These are phyloP conservation scores for Enteromius viviparus DNA, from an alignment of 2,797 vertebrate species.

Conservation along the genomic window DNA sequence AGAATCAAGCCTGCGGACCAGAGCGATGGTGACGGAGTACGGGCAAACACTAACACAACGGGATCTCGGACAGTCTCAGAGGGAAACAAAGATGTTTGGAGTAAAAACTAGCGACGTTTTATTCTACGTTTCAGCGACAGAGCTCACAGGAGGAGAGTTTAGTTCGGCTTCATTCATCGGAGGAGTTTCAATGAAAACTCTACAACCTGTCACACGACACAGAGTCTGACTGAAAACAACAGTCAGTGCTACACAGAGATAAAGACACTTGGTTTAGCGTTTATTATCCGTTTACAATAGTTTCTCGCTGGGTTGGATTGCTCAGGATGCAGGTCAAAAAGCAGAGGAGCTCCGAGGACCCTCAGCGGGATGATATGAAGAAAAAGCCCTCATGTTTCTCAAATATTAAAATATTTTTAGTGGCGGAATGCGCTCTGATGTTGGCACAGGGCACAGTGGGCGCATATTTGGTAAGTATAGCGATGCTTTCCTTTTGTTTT, in stretches of 20 bases:
- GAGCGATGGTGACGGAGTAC: constrained; percentile 9
- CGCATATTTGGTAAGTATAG: constrained; percentile 94
- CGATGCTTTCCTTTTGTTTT: constrained; percentile 20
- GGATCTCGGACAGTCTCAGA: constrained; percentile 14
- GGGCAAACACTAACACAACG: constrained; percentile 17
- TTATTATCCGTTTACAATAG: constrained; percentile 42
- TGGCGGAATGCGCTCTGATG: constrained; percentile 97
- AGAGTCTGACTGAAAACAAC: constrained; percentile 66
- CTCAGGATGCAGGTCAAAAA: constrained; percentile 85
- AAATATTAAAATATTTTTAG: constrained; percentile 95
- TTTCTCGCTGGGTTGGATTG: constrained; percentile 59
- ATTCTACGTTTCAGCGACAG: constrained; percentile 58
- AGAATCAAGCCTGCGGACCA: constrained; percentile 8
- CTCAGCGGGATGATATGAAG: constrained; percentile 77
- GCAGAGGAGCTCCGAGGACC: constrained; percentile 75
- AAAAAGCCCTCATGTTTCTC: constrained; percentile 90
- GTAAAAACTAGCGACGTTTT: constrained; percentile 36
- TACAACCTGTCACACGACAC: constrained; percentile 49
- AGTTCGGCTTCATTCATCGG: constrained; percentile 56
- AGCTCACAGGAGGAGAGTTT: constrained; percentile 64
- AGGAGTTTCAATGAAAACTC: constrained; percentile 62
- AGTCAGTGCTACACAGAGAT: constrained; percentile 47
- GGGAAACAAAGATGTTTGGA: constrained; percentile 63
- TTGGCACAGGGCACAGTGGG: constrained; percentile 97
- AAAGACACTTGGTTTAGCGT: constrained; percentile 45